Percentiles rank a stretch among this genome's conserved stretches.
These are phyloP conservation scores for Leptinotarsa lineolata DNA, from an alignment of 1,140 invertebrate species.

Conservation along the genomic window DNA sequence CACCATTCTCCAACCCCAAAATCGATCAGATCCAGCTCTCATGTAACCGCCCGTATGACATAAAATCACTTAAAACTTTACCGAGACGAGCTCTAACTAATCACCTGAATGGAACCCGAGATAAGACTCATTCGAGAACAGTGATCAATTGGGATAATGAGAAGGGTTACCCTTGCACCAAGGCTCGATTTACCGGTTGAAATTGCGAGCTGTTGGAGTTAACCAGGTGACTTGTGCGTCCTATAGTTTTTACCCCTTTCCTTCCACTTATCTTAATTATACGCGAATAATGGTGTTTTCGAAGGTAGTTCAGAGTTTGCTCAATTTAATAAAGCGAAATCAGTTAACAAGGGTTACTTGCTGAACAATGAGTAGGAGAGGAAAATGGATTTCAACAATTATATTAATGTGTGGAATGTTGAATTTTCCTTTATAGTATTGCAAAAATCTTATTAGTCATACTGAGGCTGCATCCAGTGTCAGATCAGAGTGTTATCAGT, in stretches of 20 bases:
- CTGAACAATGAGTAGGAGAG: neutral
- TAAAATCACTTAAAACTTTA: slow-evolving; percentile 4
- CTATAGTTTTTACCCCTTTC: slow-evolving; percentile 6
- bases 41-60: neutral
- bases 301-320: neutral
- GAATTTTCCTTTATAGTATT: too few relatives aligned
- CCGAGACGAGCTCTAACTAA: neutral
- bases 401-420: too few relatives aligned
- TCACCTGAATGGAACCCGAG: neutral
- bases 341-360: neutral
- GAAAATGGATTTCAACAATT: neutral
- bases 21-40: neutral
- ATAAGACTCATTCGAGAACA: slow-evolving; percentile 2
- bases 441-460: too few relatives aligned
- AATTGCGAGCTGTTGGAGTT: neutral
- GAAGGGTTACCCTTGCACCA: neutral
- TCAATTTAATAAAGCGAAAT: neutral
- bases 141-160: slow-evolving; percentile 3
- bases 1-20: neutral
- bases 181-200: neutral
- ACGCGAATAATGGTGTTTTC: slow-evolving; percentile 5
- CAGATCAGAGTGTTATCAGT: too few relatives aligned
- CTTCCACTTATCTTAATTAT: slow-evolving; percentile 3
- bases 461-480: too few relatives aligned
- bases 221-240: slow-evolving; percentile 7